A percentile compares a stretch with the other conserved stretches of the same genome.
Evolutionary conservation across 2,888 invertebrate genomes (phyloP).

Genomic region (Ormia ochracea): DNA sequence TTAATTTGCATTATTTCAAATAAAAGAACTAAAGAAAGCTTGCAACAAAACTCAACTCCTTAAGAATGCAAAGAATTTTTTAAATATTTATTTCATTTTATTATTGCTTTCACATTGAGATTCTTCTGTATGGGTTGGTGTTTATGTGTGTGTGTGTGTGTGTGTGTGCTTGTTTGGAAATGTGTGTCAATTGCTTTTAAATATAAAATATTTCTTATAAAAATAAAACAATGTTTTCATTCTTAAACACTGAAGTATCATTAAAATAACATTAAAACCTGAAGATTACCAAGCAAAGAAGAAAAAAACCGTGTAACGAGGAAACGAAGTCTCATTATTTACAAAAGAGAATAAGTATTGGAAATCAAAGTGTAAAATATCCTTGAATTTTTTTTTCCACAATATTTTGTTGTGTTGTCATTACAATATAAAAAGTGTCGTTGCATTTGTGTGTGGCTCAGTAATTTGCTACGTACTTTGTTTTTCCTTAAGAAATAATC

Average conservation of each 20-base stretch:
- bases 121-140: no score
- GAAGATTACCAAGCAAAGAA: neutral
- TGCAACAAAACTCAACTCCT: no score
- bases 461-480: neutral
- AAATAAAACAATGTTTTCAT: neutral
- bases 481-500: constrained; percentile 22
- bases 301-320: neutral
- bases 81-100: no score
- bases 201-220: neutral
- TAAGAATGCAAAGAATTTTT: no score
- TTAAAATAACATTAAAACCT: constrained; percentile 45
- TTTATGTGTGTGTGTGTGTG: no score
- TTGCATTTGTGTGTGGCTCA: neutral
- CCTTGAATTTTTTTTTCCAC: constrained; percentile 23
- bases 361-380: constrained; percentile 45
- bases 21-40: no score
- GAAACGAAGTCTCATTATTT: neutral
- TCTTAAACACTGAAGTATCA: constrained; percentile 20
- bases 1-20: no score
- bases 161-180: neutral
- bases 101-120: no score
- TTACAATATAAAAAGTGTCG: neutral
- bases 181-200: constrained; percentile 7
- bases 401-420: neutral
- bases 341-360: neutral